phyloP scores from a whole-genome alignment of 2,113 vertebrate genomes.

The Cercocebus atys region DNA sequence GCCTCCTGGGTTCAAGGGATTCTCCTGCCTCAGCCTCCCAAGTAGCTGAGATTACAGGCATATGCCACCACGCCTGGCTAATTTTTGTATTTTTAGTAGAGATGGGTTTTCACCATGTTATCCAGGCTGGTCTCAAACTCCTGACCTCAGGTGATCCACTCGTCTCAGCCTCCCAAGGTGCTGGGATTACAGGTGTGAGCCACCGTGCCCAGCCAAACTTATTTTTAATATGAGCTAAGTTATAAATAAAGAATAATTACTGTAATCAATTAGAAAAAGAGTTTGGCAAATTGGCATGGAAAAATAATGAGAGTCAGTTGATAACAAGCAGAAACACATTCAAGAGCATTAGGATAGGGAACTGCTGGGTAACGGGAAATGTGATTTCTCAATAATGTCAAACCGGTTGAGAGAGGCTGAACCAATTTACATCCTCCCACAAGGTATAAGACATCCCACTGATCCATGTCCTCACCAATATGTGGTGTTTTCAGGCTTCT shows the following conservation, averaged over 20 bases:
- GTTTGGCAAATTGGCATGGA: not conserved
- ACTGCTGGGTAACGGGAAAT: not conserved
- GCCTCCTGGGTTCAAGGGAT: too few species aligned
- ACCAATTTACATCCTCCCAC: not conserved
- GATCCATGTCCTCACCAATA: not conserved
- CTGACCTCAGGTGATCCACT: too few species aligned
- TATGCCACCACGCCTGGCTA: too few species aligned
- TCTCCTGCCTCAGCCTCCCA: too few species aligned
- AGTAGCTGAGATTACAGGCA: too few species aligned
- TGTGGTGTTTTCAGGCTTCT: not conserved
- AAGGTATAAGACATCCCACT: not conserved
- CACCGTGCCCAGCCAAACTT: not conserved
- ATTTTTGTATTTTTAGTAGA: too few species aligned
- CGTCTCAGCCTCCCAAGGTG: too few species aligned
- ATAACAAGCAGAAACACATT: not conserved
- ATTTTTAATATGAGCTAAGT: not conserved
- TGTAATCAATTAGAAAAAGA: not conserved
- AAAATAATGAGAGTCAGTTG: not conserved
- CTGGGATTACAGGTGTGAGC: too few species aligned
- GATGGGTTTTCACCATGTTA: too few species aligned
- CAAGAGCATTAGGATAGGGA: not conserved
- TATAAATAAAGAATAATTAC: not conserved
- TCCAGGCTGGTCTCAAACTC: too few species aligned
- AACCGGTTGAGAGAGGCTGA: not conserved
- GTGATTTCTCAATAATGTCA: not conserved